Base-by-base conservation (phyloP, 2,797 vertebrate genomes). In the Manis pentadactyla region DNA sequence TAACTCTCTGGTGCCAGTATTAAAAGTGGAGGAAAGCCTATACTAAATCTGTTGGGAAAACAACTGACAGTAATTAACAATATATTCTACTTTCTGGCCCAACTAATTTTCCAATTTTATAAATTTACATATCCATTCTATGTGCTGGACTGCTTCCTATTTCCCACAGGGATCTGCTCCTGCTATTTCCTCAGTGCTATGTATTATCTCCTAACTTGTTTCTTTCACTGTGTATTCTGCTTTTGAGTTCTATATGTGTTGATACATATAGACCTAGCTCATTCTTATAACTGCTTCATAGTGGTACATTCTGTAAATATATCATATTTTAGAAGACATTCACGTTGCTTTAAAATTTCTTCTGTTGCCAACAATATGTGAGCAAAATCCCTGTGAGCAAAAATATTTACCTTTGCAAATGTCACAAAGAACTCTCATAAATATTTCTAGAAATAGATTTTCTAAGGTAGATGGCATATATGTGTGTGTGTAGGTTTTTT, bases 401-500 rank as follows among this genome's bases (percentile, higher is more conserved):
- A 74, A 25, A 53, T 23, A 59, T 87, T n/a, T 69, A 29, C 25
- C 19, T 85, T 25, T 77, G 12, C 34, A 4, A 88, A 37, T 87
- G n/a, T 79, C 46, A 74, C 49, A 69, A 57, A 74, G 27, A 37
- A 53, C 29, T 87, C 64, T 69, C 49, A 71, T 49, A 13, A 84
- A 15, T 64, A 81, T 81, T 81, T 75, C 68, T 93, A 46, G 57
- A 85, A 95, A 82, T 82, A 63, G 61, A 53, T 46, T 75, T 87
- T 63, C 79, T 93, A 64, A 15, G 49, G n/a, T 49, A 73, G 8
- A 78, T 25, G 25, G 29, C 34, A 68, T 31, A 3, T 31, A 1
- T 31, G 13, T 49, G 12, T 83, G 39, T 53, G n/a, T 51, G n/a
- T 37, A 42, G 31, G 10, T 69, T 9, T 46, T 46, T 46, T 46